These are phyloP conservation scores for Cartodere bifasciata DNA, from an alignment of 2,888 invertebrate genomes.

Conservation along the genomic window DNA sequence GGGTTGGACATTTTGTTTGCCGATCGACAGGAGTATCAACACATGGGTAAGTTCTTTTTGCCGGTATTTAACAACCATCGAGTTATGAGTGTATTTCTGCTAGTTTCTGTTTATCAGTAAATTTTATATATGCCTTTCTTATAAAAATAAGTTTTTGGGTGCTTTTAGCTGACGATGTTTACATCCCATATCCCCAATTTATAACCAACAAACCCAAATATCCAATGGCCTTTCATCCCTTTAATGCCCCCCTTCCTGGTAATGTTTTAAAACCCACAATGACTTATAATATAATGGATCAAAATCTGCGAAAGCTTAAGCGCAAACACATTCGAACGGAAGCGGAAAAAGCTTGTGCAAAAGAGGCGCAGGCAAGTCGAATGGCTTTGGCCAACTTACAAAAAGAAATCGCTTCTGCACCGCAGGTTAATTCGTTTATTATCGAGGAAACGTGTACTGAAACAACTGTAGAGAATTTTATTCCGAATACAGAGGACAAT, in stretches of 20 bases:
- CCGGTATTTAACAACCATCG: too few species aligned
- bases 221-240: constrained; percentile 24
- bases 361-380: constrained; percentile 35
- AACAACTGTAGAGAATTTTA: constrained; percentile 33
- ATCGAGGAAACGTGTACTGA: constrained; percentile 32
- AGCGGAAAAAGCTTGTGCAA: constrained; percentile 32
- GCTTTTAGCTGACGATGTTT: constrained; percentile 24
- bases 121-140: not conserved
- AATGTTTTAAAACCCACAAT: constrained; percentile 16
- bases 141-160: too few species aligned
- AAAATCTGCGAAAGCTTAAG: constrained; percentile 24
- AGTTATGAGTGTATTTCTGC: too few species aligned
- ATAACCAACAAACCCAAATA: constrained; percentile 33
- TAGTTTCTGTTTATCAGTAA: not conserved
- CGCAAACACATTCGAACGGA: constrained; percentile 26
- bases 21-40: constrained; percentile 28
- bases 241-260: constrained; percentile 14
- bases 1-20: constrained; percentile 45
- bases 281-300: constrained; percentile 18
- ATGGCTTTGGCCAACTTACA: constrained; percentile 34
- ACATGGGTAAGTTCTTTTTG: constrained; percentile 10
- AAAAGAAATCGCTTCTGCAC: constrained; percentile 32
- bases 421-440: constrained; percentile 30
- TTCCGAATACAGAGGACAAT: constrained; percentile 24
- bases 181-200: constrained; percentile 30